These are phyloP conservation scores for Anneissia japonica DNA, from an alignment of 35 echinoderm and acorn worm genomes.

Conservation along the genomic window DNA sequence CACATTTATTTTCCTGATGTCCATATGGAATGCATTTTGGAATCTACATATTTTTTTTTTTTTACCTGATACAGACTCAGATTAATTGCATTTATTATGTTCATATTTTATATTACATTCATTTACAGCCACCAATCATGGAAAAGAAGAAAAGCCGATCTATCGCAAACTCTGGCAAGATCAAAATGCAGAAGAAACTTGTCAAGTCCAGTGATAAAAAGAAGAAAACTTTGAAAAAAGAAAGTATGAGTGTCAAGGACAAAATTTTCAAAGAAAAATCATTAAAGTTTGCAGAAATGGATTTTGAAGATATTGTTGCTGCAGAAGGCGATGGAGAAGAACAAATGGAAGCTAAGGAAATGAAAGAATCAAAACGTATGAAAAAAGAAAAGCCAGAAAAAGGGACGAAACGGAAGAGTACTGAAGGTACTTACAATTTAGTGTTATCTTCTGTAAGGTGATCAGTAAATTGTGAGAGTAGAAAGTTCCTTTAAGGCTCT, in stretches of 20 bases:
- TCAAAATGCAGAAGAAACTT: background rate
- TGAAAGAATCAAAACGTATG: background rate
- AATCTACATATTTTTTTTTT: no score
- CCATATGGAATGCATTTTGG: no score
- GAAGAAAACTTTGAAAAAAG: background rate
- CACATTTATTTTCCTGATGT: no score
- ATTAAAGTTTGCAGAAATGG: background rate
- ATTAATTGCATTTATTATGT: no score
- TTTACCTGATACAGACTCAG: no score
- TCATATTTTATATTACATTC: no score
- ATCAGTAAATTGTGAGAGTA: no score
- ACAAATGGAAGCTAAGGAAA: background rate
- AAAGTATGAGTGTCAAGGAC: background rate
- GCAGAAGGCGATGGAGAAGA: background rate
- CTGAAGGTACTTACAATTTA: background rate
- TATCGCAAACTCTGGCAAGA: background rate
- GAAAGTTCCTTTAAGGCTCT: no score
- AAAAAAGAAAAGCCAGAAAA: background rate
- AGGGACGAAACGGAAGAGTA: background rate
- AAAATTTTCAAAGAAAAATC: background rate
- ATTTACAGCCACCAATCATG: background rate
- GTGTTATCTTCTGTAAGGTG: no score
- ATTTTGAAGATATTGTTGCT: background rate
- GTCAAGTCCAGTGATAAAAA: background rate
- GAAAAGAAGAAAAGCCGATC: background rate